These are phyloP conservation scores for Ictalurus punctatus DNA, from an alignment of 2,113 vertebrate genomes.

Conservation along the genomic window DNA sequence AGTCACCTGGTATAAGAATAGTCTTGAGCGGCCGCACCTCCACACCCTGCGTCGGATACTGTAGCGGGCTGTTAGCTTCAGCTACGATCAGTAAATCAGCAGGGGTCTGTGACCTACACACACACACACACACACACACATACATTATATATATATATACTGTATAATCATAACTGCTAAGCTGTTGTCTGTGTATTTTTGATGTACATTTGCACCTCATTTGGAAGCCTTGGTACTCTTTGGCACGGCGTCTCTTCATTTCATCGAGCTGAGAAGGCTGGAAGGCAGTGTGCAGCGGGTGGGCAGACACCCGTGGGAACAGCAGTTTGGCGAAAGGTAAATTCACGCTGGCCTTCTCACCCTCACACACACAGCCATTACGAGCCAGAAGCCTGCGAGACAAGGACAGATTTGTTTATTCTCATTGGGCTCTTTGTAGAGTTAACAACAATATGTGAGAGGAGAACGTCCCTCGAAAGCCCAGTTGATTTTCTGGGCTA, in stretches of 20 bases:
- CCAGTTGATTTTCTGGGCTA: too few species aligned
- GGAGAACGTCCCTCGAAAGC: neutral
- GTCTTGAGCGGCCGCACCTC: constrained; percentile 84
- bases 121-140: constrained; percentile 13
- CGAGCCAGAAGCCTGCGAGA: constrained; percentile 73
- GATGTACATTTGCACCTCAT: constrained; percentile 68
- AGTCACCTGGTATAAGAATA: constrained; percentile 82
- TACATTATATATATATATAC: neutral
- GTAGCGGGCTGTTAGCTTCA: constrained; percentile 84
- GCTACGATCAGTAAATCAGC: constrained; percentile 80
- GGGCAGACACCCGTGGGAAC: constrained; percentile 69
- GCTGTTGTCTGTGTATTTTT: neutral
- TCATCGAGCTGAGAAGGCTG: constrained; percentile 68
- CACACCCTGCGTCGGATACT: constrained; percentile 86
- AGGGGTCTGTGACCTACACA: constrained; percentile 73
- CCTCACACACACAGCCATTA: constrained; percentile 79
- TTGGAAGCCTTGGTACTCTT: constrained; percentile 78
- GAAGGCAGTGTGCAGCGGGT: constrained; percentile 70
- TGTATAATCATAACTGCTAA: neutral
- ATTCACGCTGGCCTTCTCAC: constrained; percentile 61
- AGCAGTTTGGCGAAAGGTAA: constrained; percentile 76
- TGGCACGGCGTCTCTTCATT: constrained; percentile 70
- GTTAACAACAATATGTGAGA: neutral
- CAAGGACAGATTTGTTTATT: neutral
- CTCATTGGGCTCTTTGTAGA: neutral